Evolutionary conservation across 2,888 invertebrate species (phyloP), one percentile per base, ranked within the genome.

Genomic region (Mycalesis mineus): DNA sequence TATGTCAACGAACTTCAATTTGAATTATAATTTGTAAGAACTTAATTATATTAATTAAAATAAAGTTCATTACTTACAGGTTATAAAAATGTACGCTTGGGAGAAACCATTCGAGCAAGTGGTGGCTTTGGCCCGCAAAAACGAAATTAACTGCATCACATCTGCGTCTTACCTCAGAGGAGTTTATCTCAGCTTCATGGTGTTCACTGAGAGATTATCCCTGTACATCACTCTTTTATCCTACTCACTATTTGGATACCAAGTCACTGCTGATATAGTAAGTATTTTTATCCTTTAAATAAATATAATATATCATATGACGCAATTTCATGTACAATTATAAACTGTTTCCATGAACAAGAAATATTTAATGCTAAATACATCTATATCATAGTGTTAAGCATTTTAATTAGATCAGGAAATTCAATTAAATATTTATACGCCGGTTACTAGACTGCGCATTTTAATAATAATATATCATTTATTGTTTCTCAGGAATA

Each of bases 31-130:
- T n/a, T n/a, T n/a, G n/a, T n/a, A n/a, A n/a, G n/a, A n/a, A n/a
- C n/a, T n/a, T n/a, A n/a, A n/a, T n/a, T n/a, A n/a, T n/a, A n/a
- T n/a, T n/a, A n/a, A n/a, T n/a, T n/a, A n/a, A n/a, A n/a, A n/a
- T n/a, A n/a, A n/a, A 36, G 4, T 31, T 47, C 50, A 57, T 40
- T 28, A n/a, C n/a, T 60, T 91, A 72, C 86, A 95, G 91, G 96
- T 98, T 1, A 96, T 98, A 65, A 98, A 98, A 91, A 98, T 98
- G 97, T 98, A 98, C 77, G 96, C 97, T 2, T 98, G 98, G 95
- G 98, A 98, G 78, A 94, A 94, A 68, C 96, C 97, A 0, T 98
- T 98, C 74, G 94, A 95, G 60, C 91, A 94, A 63, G 91, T 97
- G n/a, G 94, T 98, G 2, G 92, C 93, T 7, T 79, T 92, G 51